Evolutionary conservation across 1,140 invertebrate species (phyloP).

Genomic region (Drosophila kepulauana): DNA sequence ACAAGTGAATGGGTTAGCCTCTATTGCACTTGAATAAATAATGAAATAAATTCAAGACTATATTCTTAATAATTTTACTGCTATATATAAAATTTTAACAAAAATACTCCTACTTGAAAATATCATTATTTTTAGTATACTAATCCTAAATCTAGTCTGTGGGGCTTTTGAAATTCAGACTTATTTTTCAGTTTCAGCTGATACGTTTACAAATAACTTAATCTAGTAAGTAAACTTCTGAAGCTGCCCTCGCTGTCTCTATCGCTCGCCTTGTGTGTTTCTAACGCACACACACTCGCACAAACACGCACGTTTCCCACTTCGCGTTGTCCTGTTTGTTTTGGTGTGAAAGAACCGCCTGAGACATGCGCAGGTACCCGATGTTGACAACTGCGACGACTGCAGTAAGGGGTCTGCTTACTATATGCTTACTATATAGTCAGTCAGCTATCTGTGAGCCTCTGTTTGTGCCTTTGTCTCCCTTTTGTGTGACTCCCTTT

Average conservation of each 20-base stretch:
- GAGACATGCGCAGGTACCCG: constrained; percentile 46
- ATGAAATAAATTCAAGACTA: no score
- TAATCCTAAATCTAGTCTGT: no score
- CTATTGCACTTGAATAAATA: no score
- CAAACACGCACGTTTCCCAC: constrained; percentile 47
- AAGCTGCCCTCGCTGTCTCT: constrained; percentile 26
- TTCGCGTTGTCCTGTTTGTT: constrained; percentile 71
- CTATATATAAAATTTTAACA: no score
- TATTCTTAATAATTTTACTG: no score
- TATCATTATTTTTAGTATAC: no score
- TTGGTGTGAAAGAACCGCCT: constrained; percentile 61
- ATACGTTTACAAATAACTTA: no score
- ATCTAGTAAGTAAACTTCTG: constrained; percentile 1
- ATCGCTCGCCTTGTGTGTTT: constrained; percentile 30
- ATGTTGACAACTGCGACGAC: constrained; percentile 9
- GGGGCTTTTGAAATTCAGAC: no score
- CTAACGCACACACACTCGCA: constrained; percentile 25
- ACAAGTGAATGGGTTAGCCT: no score
- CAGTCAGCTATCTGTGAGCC: constrained; percentile 1
- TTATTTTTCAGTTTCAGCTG: no score
- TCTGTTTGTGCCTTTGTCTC: constrained; percentile 10
- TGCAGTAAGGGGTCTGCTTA: background rate
- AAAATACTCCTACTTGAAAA: no score
- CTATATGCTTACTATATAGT: no score
- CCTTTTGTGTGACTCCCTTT: background rate